Percentiles rank a stretch among this genome's conserved stretches.
phyloP scores from a whole-genome alignment of 2,888 invertebrate species.

The Ichneumoninae sp. region DNA sequence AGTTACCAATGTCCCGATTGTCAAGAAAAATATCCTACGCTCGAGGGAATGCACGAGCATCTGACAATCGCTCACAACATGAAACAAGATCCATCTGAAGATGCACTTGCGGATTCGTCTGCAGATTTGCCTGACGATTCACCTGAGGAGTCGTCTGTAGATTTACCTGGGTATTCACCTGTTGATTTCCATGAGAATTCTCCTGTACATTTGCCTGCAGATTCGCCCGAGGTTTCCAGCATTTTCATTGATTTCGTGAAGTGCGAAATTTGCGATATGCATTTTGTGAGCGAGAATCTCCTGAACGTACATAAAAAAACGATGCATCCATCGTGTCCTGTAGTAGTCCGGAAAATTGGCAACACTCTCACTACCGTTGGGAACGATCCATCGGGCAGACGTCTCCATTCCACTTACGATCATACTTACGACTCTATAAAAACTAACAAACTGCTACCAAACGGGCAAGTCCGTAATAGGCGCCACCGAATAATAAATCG shows the following conservation, averaged over 20 bases:
- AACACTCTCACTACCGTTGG: neutral
- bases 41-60: slow-evolving; percentile 1
- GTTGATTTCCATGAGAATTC: too few relatives aligned
- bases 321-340: neutral
- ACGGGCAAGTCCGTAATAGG: neutral
- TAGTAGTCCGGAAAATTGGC: neutral
- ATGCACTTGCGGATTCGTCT: neutral
- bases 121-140: neutral
- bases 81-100: neutral
- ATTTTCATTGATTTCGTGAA: neutral
- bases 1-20: slow-evolving; percentile 29
- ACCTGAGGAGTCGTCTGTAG: too few relatives aligned
- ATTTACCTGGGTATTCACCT: too few relatives aligned
- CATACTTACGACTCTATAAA: neutral
- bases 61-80: neutral
- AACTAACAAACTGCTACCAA: neutral
- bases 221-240: neutral
- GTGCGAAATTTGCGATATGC: slow-evolving; percentile 52
- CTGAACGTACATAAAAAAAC: slow-evolving; percentile 16
- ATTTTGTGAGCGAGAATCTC: slow-evolving; percentile 28
- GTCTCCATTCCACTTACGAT: neutral
- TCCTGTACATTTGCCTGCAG: too few relatives aligned
- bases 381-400: neutral
- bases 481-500: too few relatives aligned
- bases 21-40: neutral